Percentiles rank a stretch among this genome's conserved stretches.
These are phyloP conservation scores for Aplodontia rufa DNA, from an alignment of 2,113 vertebrate species.

Conservation along the genomic window DNA sequence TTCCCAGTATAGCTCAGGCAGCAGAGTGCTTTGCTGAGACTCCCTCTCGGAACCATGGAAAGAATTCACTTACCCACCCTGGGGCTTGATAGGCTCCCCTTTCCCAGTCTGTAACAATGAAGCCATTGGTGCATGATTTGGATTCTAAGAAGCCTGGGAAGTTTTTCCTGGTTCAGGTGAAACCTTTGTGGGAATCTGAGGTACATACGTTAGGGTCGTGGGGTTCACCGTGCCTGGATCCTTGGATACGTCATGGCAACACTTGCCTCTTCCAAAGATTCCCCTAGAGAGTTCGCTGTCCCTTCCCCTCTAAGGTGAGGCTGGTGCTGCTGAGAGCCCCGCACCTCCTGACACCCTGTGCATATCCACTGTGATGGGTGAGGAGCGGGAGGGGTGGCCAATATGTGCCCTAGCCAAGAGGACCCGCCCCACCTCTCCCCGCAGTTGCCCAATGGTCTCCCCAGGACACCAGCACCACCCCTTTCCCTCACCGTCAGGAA, in stretches of 20 bases:
- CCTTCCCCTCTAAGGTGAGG: not conserved
- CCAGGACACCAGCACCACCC: accelerated
- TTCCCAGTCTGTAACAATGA: too few relatives aligned
- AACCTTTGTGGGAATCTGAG: not conserved
- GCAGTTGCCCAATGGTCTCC: accelerated
- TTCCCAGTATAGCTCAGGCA: not conserved
- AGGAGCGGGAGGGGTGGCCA: not conserved
- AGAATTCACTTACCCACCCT: not conserved
- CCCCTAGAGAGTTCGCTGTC: accelerated
- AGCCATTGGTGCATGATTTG: accelerated
- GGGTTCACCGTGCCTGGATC: too few relatives aligned
- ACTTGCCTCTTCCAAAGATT: not conserved
- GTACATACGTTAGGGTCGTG: accelerated
- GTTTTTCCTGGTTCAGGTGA: not conserved
- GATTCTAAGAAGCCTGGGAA: accelerated
- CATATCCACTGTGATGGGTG: too few relatives aligned
- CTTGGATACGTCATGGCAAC: accelerated
- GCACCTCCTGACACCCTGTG: not conserved
- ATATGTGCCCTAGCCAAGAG: accelerated
- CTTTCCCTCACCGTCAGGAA: accelerated
- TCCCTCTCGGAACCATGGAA: not conserved
- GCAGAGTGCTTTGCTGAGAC: not conserved
- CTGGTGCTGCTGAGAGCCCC: too few relatives aligned
- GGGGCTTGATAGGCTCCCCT: accelerated
- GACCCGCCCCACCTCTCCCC: too few relatives aligned